Conservation (phyloP, 2,797 vertebrate species). For the Hemitrygon akajei region DNA sequence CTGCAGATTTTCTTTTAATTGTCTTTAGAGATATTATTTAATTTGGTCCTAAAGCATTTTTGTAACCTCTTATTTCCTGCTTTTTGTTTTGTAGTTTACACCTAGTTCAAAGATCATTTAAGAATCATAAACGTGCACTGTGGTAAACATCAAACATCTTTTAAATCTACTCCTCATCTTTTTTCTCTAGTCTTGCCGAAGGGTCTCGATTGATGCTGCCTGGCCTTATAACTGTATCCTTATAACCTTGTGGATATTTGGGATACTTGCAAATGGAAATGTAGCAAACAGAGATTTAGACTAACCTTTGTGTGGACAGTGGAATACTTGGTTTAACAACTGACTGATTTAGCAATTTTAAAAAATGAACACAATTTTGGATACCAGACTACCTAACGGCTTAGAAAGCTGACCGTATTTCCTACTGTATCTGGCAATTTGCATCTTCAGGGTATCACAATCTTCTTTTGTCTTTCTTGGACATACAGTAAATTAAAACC, state of each 20-base stretch:
- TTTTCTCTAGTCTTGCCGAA: no score
- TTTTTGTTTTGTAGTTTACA: background rate
- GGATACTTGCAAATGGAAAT: background rate
- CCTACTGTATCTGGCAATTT: background rate
- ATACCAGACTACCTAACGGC: background rate
- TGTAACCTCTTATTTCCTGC: background rate
- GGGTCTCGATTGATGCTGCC: no score
- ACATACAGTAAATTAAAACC: background rate
- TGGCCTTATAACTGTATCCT: background rate
- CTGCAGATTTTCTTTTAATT: no score
- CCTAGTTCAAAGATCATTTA: background rate
- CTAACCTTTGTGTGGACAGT: background rate
- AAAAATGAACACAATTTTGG: background rate
- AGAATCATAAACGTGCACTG: background rate
- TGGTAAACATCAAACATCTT: background rate
- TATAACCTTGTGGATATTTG: background rate
- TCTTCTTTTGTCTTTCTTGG: no score
- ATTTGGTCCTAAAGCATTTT: background rate
- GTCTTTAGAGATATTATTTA: no score
- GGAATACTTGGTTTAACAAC: background rate
- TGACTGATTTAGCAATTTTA: background rate
- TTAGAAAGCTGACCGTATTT: no score
- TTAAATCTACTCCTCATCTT: no score
- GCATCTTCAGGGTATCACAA: background rate
- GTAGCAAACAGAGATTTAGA: no score